Percentiles rank a stretch among this genome's conserved stretches.
phyloP scores from a whole-genome alignment of 2,113 vertebrate genomes.

The Pungitius pungitius region DNA sequence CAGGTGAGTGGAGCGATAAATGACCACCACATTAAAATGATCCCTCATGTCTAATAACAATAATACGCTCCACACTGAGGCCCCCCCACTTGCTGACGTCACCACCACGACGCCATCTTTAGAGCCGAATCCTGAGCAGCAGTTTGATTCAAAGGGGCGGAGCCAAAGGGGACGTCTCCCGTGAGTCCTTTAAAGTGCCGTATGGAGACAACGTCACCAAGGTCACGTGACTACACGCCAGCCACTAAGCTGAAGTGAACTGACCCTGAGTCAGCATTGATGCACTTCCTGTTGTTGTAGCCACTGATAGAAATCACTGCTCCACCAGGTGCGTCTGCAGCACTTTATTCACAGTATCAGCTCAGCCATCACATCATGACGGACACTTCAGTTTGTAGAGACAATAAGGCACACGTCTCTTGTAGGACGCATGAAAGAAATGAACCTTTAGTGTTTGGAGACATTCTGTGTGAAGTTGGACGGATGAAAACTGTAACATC shows the following conservation, averaged over 20 bases:
- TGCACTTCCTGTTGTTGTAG: too few species aligned
- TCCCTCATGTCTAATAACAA: slow-evolving; percentile 68
- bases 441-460: too few species aligned
- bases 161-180: neutral
- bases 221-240: too few species aligned
- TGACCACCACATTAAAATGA: slow-evolving; percentile 72
- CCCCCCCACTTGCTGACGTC: too few species aligned
- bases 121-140: slow-evolving; percentile 42
- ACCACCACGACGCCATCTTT: too few species aligned
- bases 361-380: neutral
- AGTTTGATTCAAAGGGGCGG: slow-evolving; percentile 33
- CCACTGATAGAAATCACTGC: too few species aligned
- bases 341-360: slow-evolving; percentile 4
- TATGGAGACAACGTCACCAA: too few species aligned
- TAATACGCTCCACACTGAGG: slow-evolving; percentile 44
- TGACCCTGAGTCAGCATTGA: too few species aligned
- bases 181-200: neutral
- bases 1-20: slow-evolving; percentile 72
- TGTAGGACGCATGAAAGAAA: neutral
- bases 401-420: slow-evolving; percentile 9
- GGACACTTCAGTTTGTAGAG: neutral
- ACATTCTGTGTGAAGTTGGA: slow-evolving; percentile 13
- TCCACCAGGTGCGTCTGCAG: neutral
- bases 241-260: too few species aligned
- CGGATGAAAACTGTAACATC: neutral